Percentiles rank a stretch among this genome's conserved stretches.
These are phyloP conservation scores for Chrysodeixis includens DNA, from an alignment of 2,888 invertebrate genomes.

Conservation along the genomic window DNA sequence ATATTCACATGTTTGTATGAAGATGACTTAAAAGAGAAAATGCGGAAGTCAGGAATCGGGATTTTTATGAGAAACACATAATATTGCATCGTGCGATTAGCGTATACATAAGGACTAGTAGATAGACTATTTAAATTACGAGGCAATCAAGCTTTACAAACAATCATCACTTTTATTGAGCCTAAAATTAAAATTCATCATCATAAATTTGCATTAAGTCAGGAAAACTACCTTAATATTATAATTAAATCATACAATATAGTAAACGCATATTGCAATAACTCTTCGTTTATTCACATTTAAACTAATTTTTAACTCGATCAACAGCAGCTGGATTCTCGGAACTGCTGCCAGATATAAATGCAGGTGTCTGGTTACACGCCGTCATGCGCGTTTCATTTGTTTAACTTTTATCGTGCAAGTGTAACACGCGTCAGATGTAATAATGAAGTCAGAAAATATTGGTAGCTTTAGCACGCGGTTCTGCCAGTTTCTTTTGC, in stretches of 20 bases:
- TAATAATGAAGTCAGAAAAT: slow-evolving; percentile 1
- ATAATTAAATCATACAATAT: too few relatives aligned
- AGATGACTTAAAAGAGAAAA: background rate
- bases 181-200: too few relatives aligned
- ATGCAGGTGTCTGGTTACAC: background rate
- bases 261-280: background rate
- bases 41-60: background rate
- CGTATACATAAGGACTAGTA: too few relatives aligned
- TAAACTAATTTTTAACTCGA: background rate
- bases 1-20: background rate
- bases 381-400: background rate
- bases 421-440: background rate
- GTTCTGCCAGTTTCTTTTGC: too few relatives aligned
- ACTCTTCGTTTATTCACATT: background rate
- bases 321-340: background rate
- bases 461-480: background rate
- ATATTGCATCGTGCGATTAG: too few relatives aligned
- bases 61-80: background rate
- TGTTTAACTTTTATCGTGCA: background rate
- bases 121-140: too few relatives aligned
- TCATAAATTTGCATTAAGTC: too few relatives aligned
- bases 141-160: too few relatives aligned
- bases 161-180: too few relatives aligned
- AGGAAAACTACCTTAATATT: too few relatives aligned
- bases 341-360: background rate